These are phyloP conservation scores for Alca torda DNA, from an alignment of 2,797 vertebrate genomes.

Conservation along the genomic window DNA sequence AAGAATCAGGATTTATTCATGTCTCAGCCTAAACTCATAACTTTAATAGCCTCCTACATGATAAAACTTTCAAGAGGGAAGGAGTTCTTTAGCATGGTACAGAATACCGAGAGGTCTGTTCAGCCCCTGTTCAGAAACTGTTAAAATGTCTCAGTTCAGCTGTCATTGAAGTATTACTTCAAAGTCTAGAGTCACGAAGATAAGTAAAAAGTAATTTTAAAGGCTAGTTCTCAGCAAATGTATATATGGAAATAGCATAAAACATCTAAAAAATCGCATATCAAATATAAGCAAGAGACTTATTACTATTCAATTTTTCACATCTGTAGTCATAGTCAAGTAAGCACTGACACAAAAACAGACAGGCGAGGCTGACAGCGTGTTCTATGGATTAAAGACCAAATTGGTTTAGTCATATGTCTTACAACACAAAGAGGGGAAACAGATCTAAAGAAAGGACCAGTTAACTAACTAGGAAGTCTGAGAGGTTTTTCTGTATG, in stretches of 20 bases:
- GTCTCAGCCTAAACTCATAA: constrained; percentile 69
- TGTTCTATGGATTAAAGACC: constrained; percentile 24
- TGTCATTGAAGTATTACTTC: constrained; percentile 69
- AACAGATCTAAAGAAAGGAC: neutral
- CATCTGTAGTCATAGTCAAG: constrained; percentile 48
- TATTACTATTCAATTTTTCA: constrained; percentile 53
- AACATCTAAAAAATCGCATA: constrained; percentile 29
- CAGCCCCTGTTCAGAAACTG: constrained; percentile 34
- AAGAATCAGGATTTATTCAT: constrained; percentile 72
- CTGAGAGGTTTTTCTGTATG: neutral
- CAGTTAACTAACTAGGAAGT: constrained; percentile 8
- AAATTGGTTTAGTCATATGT: constrained; percentile 44
- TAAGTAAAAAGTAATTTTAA: constrained; percentile 73
- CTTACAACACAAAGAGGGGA: constrained; percentile 10
- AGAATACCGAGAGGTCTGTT: constrained; percentile 67
- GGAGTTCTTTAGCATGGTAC: constrained; percentile 42
- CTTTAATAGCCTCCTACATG: constrained; percentile 77
- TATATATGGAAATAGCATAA: constrained; percentile 56
- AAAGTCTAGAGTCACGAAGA: constrained; percentile 65
- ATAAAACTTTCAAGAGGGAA: constrained; percentile 76
- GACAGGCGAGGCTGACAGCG: neutral
- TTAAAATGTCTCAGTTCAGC: constrained; percentile 61
- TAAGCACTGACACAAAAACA: constrained; percentile 20
- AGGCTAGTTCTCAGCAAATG: constrained; percentile 54
- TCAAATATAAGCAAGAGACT: constrained; percentile 49